Conservation (phyloP, 2,113 vertebrate species). For the Polyodon spathula region DNA sequence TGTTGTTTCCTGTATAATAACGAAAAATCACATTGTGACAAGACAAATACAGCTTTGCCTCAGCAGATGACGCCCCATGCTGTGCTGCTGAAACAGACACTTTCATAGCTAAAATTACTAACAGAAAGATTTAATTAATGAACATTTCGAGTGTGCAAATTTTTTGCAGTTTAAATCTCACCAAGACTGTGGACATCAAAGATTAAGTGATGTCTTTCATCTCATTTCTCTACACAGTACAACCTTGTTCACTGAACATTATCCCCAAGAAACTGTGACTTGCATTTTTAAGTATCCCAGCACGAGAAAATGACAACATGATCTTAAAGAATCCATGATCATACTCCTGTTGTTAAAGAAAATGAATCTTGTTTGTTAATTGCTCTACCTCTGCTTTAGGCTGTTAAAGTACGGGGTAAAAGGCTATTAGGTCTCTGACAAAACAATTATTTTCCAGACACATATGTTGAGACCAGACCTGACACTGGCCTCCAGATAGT, state of each 20-base stretch:
- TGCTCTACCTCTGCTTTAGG: slow-evolving; percentile 32
- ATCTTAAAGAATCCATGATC: neutral
- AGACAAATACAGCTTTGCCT: too few relatives aligned
- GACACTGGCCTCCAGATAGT: slow-evolving; percentile 53
- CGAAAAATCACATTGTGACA: too few relatives aligned
- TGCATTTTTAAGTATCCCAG: neutral
- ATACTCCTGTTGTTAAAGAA: neutral
- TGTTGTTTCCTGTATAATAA: too few relatives aligned
- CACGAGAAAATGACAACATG: neutral
- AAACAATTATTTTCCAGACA: slow-evolving; percentile 42
- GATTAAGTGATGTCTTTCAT: neutral
- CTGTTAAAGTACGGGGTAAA: slow-evolving; percentile 28
- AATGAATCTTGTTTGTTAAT: slow-evolving; percentile 10
- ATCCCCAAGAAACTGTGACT: neutral
- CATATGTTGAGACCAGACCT: slow-evolving; percentile 47
- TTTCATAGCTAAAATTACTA: neutral
- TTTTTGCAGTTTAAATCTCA: neutral
- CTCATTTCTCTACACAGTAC: neutral
- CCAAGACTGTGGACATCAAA: neutral
- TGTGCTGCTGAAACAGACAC: neutral
- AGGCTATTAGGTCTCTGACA: slow-evolving; percentile 47
- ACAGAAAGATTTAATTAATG: neutral
- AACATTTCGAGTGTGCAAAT: neutral
- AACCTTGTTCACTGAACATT: neutral
- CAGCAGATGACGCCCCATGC: too few relatives aligned